Percentiles rank a stretch among this genome's conserved stretches.
These are phyloP conservation scores for Cotesia glomerata DNA, from an alignment of 1,140 invertebrate species.

Conservation along the genomic window DNA sequence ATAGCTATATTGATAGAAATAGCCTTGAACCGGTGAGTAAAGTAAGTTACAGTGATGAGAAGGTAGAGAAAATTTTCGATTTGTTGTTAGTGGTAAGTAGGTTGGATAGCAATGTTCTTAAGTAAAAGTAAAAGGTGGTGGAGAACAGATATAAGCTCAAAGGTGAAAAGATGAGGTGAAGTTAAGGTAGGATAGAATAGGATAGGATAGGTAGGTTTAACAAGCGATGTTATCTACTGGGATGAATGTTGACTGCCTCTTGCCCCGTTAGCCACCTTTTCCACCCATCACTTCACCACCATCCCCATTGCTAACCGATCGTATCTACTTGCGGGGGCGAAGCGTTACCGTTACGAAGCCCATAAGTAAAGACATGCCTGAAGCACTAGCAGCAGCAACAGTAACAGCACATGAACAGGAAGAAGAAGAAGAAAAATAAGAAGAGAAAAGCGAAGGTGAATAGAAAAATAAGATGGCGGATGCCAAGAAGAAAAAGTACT, in stretches of 20 bases:
- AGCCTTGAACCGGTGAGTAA: no score
- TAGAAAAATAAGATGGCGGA: not conserved
- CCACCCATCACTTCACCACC: conserved; percentile 1
- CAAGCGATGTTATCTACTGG: conserved; percentile 39
- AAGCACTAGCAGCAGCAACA: conserved; percentile 2
- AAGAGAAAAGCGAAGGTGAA: not conserved
- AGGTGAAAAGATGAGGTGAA: conserved; percentile 14
- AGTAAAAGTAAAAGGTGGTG: conserved; percentile 18
- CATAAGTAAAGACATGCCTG: conserved; percentile 15
- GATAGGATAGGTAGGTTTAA: conserved; percentile 32
- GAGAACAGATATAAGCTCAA: conserved; percentile 12
- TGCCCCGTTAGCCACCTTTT: not conserved
- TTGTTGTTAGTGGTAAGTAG: conserved; percentile 15
- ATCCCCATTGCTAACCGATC: conserved; percentile 23
- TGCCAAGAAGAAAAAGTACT: not conserved
- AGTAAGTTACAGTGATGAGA: no score
- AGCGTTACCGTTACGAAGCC: conserved; percentile 19
- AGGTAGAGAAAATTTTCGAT: not conserved
- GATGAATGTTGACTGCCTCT: conserved; percentile 33
- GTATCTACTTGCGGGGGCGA: conserved; percentile 13
- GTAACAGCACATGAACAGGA: not conserved
- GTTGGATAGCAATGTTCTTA: conserved; percentile 22
- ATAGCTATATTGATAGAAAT: no score
- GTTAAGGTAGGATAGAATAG: conserved; percentile 1
- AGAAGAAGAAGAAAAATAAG: not conserved